Evolutionary conservation across 2,113 vertebrate species (phyloP), one percentile per base, ranked within the genome.

Genomic region (Thunnus maccoyii): DNA sequence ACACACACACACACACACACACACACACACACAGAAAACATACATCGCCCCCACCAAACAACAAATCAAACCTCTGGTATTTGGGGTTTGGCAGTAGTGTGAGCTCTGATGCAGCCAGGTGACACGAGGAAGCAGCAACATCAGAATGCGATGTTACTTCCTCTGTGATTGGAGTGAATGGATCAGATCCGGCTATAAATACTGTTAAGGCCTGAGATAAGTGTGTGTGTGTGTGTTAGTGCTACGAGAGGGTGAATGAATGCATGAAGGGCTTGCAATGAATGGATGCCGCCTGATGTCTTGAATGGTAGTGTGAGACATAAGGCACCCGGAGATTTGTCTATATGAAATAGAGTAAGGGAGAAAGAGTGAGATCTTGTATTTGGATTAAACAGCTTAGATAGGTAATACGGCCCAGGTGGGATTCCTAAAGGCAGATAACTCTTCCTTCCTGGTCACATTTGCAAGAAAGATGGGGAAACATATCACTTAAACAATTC

Each of bases 61-160:
- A 89, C 87, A 86, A 88, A 83, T 89, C 90, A 86, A 74, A 88
- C 78, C 83, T 84, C 72, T 91, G 85, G 83, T 72, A 91, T 87
- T 87, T 79, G 72, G 79, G 80, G 78, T 90, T 78, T 88, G 76
- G 86, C 84, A 67, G 60, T 3, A 3, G 58, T 13, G 72, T 14
- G 25, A 54, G 68, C 72, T 70, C 51, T 12, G 51, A 55, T 51
- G 78, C 77, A 61, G 61, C 75, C 87, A 88, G 89, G 88, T 90
- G 90, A 89, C 80, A 80, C 0, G 14, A 72, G 56, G 81, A 75
- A 50, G 80, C 77, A 77, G 68, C 82, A 54, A 2, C 80, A 67
- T 47, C 67, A 73, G 78, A 80, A 75, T 73, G 74, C 16, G 80
- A 83, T 56, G 80, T 41, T 82, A 22, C 67, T 64, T 74, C 74